Conservation (phyloP, 2,888 invertebrate species). For the Platycheirus rosarum region DNA sequence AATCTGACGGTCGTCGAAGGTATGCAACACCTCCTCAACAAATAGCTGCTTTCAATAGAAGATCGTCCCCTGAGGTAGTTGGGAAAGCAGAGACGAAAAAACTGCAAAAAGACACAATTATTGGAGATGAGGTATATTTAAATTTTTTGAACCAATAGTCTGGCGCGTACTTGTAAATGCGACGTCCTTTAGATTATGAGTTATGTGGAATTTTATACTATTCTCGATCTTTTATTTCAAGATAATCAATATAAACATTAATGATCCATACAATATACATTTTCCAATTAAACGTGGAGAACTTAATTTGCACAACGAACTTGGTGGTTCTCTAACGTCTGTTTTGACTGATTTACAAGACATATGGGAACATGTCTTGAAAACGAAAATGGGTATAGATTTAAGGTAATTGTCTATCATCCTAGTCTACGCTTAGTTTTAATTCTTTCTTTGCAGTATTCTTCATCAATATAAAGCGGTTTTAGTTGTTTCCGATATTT, state of each 20-base stretch:
- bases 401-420: constrained; percentile 81
- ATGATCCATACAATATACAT: constrained; percentile 91
- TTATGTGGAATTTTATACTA: too few species aligned
- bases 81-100: constrained; percentile 85
- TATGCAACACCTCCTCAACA: constrained; percentile 95
- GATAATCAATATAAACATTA: constrained; percentile 82
- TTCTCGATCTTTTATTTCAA: constrained; percentile 28
- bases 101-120: constrained; percentile 86
- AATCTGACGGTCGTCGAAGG: constrained; percentile 90
- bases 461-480: constrained; percentile 93
- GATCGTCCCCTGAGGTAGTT: constrained; percentile 88
- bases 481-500: constrained; percentile 94
- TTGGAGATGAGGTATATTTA: constrained; percentile 91
- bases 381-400: constrained; percentile 89
- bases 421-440: constrained; percentile 34
- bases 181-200: too few species aligned
- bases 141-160: too few species aligned
- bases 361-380: constrained; percentile 93
- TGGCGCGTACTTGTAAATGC: too few species aligned
- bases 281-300: constrained; percentile 95
- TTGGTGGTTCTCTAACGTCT: constrained; percentile 93
- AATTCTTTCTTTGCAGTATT: constrained; percentile 81
- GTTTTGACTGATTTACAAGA: constrained; percentile 92
- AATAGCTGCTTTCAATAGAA: constrained; percentile 93
- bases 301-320: constrained; percentile 91